Evolutionary conservation across 2,113 vertebrate species (phyloP).

Genomic region (Heteronetta atricapilla): DNA sequence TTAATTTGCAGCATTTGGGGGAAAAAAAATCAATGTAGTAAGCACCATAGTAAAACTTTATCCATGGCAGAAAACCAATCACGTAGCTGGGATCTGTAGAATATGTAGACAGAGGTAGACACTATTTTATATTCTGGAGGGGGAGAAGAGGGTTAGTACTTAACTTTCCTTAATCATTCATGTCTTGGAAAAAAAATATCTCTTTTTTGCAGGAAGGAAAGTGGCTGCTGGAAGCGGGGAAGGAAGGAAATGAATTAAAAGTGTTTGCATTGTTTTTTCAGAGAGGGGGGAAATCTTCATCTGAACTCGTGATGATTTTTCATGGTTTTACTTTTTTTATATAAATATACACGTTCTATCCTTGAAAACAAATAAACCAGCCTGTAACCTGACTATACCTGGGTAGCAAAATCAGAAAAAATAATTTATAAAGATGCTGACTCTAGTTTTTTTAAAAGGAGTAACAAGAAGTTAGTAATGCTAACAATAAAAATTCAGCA

Average conservation of each 20-base stretch:
- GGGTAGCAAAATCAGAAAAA: background rate
- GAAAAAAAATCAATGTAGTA: background rate
- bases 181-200: background rate
- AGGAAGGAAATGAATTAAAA: background rate
- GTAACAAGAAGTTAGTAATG: background rate
- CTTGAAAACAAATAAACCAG: background rate
- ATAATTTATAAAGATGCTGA: background rate
- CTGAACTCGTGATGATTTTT: background rate
- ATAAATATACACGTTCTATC: background rate
- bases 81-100: background rate
- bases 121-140: background rate
- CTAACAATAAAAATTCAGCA: background rate
- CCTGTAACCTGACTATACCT: background rate
- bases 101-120: background rate
- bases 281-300: background rate
- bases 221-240: background rate
- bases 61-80: background rate
- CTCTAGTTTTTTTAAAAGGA: background rate
- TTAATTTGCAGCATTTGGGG: conserved; percentile 6
- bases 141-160: background rate
- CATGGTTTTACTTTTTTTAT: background rate
- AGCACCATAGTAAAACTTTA: conserved; percentile 15
- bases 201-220: background rate
- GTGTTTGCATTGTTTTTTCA: background rate
- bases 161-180: background rate